These are phyloP conservation scores for Philereme transversata DNA, from an alignment of 2,888 invertebrate species.

Conservation along the genomic window DNA sequence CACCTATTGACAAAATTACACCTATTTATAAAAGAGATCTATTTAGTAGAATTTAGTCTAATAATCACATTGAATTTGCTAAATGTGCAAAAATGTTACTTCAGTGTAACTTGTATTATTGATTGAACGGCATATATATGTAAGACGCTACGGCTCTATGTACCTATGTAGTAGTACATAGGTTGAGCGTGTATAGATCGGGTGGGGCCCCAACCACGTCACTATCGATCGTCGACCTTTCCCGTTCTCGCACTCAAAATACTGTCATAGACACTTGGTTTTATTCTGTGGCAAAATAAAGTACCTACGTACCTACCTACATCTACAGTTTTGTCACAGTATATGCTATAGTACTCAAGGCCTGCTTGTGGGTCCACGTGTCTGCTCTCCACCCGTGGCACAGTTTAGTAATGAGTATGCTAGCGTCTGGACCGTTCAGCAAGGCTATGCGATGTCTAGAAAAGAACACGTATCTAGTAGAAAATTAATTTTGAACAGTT, in stretches of 20 bases:
- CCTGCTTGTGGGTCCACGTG: constrained; percentile 10
- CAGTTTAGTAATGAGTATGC: background rate
- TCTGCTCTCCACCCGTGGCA: background rate
- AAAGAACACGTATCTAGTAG: no score
- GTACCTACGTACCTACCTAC: background rate
- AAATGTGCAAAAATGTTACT: background rate
- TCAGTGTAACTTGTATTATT: background rate
- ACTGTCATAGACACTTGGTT: constrained; percentile 9
- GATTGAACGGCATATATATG: constrained; percentile 5
- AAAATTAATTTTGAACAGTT: no score
- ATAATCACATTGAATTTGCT: background rate
- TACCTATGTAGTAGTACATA: background rate
- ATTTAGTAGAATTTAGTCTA: background rate
- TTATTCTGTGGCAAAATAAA: constrained; percentile 11
- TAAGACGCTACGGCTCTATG: constrained; percentile 2
- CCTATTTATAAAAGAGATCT: background rate
- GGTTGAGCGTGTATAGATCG: constrained; percentile 5
- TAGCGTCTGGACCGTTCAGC: no score
- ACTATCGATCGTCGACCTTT: constrained; percentile 41
- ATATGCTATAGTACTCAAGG: background rate
- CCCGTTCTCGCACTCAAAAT: constrained; percentile 28
- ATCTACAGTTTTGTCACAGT: constrained; percentile 4
- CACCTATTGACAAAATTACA: background rate
- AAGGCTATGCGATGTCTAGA: no score
- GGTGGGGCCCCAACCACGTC: constrained; percentile 37